Conservation (phyloP, 2,113 vertebrate species). For the Ceyx cyanopectus region DNA sequence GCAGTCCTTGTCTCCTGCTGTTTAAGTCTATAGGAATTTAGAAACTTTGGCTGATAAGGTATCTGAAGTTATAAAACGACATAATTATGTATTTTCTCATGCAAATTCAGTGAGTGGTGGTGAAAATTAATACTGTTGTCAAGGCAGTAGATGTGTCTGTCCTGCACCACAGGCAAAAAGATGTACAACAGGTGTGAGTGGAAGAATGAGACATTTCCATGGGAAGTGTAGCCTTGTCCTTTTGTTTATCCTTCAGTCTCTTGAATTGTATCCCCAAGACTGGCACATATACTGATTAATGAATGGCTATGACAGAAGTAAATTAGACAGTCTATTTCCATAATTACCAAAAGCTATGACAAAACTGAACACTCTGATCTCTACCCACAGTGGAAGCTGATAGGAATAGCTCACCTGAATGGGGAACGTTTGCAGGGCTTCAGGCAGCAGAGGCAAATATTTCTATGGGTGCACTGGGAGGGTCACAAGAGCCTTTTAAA, state of each 20-base stretch:
- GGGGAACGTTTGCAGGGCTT: neutral
- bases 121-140: neutral
- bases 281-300: neutral
- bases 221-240: neutral
- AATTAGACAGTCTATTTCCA: neutral
- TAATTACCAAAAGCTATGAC: constrained; percentile 2
- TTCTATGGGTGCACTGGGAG: neutral
- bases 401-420: neutral
- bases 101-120: neutral
- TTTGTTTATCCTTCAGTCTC: neutral
- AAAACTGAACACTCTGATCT: neutral
- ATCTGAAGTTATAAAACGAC: neutral
- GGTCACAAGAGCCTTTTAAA: neutral
- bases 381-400: neutral
- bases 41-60: neutral
- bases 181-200: neutral
- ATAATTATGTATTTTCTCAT: neutral
- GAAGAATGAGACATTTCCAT: neutral
- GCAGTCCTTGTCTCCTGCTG: neutral
- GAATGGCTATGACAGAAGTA: constrained; percentile 13
- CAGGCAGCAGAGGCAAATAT: neutral
- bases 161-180: neutral
- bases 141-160: neutral
- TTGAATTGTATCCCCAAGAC: neutral
- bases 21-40: neutral